A percentile compares a stretch with the other conserved stretches of the same genome.
Conservation (phyloP, 2,113 vertebrate species). For the Anguilla japonica region DNA sequence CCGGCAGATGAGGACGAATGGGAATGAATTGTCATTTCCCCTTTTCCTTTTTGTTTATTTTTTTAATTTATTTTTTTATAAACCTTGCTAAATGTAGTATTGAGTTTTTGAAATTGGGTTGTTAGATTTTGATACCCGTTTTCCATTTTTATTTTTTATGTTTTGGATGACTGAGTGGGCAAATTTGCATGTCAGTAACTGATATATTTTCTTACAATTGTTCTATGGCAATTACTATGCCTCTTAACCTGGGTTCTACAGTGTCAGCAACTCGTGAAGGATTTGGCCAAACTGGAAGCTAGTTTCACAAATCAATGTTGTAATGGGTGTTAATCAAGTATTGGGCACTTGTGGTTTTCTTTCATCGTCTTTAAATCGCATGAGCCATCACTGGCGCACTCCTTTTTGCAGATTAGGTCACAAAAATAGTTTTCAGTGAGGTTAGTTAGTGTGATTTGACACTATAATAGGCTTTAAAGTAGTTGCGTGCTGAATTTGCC, state of each 20-base stretch:
- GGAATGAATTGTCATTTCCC: conserved; percentile 47
- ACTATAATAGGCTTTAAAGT: neutral
- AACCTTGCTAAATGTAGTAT: neutral
- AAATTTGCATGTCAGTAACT: neutral
- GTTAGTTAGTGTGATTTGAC: neutral
- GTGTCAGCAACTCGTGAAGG: neutral
- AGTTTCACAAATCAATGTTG: neutral
- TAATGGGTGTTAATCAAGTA: neutral
- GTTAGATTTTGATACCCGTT: neutral
- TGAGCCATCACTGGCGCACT: neutral
- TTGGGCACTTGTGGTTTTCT: neutral
- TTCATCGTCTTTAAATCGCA: neutral
- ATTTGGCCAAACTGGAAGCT: neutral
- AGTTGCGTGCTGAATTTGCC: neutral
- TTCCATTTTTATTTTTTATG: conserved; percentile 6
- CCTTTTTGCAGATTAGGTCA: neutral
- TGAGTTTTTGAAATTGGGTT: neutral
- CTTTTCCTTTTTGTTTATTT: neutral
- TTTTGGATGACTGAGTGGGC: neutral
- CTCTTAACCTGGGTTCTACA: neutral
- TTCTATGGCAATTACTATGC: neutral
- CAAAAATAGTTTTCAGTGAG: neutral
- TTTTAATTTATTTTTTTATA: neutral
- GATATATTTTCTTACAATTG: neutral
- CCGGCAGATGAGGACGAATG: conserved; percentile 56